These are phyloP conservation scores for Drosophila prosaltans DNA, from an alignment of 1,140 invertebrate species.

Conservation along the genomic window DNA sequence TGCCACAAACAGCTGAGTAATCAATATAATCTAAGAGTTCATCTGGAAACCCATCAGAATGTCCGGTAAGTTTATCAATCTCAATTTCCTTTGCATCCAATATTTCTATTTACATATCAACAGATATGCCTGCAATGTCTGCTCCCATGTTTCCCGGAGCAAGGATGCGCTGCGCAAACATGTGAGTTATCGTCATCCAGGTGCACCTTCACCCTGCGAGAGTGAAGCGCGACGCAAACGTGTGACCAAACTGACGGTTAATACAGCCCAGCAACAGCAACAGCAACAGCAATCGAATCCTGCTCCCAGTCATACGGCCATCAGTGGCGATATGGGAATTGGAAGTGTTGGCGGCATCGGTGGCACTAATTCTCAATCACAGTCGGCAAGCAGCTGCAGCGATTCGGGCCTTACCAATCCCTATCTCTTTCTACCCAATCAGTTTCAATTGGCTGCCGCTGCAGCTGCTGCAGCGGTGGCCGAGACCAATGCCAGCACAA, in stretches of 20 bases:
- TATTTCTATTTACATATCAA: neutral
- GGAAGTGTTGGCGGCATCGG: constrained; percentile 22
- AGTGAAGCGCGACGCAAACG: constrained; percentile 77
- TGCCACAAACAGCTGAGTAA: constrained; percentile 94
- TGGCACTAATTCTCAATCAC: constrained; percentile 12
- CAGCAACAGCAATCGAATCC: constrained; percentile 18
- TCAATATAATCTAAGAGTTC: constrained; percentile 94
- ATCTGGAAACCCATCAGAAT: constrained; percentile 94
- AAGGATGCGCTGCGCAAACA: constrained; percentile 94
- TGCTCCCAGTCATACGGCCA: constrained; percentile 54
- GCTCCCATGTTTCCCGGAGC: constrained; percentile 92
- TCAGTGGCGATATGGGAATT: constrained; percentile 42
- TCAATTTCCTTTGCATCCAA: neutral
- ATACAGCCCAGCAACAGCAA: constrained; percentile 13
- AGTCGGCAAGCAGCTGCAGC: constrained; percentile 4
- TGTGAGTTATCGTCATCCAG: constrained; percentile 92
- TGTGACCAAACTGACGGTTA: constrained; percentile 59
- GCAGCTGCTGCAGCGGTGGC: constrained; percentile 67
- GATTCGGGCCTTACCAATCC: constrained; percentile 43
- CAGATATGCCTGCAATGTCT: constrained; percentile 90
- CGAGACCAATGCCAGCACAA: constrained; percentile 53
- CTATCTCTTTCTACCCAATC: constrained; percentile 80
- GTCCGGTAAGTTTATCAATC: constrained; percentile 84
- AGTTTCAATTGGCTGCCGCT: constrained; percentile 79
- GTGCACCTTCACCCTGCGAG: constrained; percentile 83